Conservation (phyloP, 2,888 invertebrate genomes). For the Lissocephala sabroskyi region DNA sequence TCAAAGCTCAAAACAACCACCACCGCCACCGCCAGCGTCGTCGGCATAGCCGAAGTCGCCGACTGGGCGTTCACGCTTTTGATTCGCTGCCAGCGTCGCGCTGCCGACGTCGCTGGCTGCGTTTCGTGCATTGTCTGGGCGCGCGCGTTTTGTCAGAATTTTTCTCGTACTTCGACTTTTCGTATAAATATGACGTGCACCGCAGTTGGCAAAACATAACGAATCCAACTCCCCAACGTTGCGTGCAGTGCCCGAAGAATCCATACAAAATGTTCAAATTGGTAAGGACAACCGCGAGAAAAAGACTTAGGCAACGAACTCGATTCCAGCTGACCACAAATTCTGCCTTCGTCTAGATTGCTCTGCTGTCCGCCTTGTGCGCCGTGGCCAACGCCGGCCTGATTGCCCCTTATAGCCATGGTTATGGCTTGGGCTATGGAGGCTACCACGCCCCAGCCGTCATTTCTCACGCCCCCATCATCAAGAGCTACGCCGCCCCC, state of each 20-base stretch:
- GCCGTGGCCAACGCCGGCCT: conserved; percentile 72
- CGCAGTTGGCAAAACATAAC: conserved; percentile 70
- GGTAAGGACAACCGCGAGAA: conserved; percentile 61
- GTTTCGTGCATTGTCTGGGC: conserved; percentile 33
- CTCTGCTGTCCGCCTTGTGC: conserved; percentile 71
- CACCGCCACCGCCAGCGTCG: background rate
- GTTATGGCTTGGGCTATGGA: conserved; percentile 57
- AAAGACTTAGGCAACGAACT: conserved; percentile 27
- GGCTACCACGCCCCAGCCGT: conserved; percentile 62
- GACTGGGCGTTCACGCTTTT: conserved; percentile 48
- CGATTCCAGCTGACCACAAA: background rate
- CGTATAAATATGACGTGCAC: conserved; percentile 71
- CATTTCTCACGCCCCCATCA: conserved; percentile 54
- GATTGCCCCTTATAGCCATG: conserved; percentile 59
- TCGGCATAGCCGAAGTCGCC: conserved; percentile 9
- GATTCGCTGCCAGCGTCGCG: conserved; percentile 33
- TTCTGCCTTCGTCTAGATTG: conserved; percentile 42
- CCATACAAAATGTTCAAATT: conserved; percentile 72
- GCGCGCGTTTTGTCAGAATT: conserved; percentile 47
- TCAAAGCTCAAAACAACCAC: conserved; percentile 12
- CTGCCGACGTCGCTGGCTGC: conserved; percentile 11
- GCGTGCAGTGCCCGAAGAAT: conserved; percentile 50
- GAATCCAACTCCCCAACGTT: conserved; percentile 51
- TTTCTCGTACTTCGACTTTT: conserved; percentile 43
- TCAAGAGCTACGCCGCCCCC: conserved; percentile 65